phyloP scores from a whole-genome alignment of 2,797 vertebrate species.

The Betta splendens region DNA sequence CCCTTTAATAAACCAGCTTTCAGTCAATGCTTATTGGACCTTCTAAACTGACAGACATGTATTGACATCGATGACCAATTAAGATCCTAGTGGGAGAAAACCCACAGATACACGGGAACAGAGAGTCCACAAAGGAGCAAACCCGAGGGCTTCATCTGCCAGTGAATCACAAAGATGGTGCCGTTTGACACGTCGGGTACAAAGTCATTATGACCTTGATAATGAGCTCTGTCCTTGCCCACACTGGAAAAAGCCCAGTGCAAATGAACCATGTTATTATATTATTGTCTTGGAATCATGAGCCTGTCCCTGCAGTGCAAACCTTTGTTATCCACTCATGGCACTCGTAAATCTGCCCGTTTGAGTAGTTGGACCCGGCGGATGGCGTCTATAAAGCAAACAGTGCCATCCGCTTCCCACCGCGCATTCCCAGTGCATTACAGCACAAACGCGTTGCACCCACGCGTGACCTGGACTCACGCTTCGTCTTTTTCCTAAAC shows the following conservation, averaged over 20 bases:
- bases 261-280: slow-evolving; percentile 38
- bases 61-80: too few species aligned
- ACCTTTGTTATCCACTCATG: slow-evolving; percentile 6
- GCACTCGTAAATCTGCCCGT: slow-evolving; percentile 15
- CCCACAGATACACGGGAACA: too few species aligned
- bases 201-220: slow-evolving; percentile 15
- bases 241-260: background rate
- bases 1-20: background rate
- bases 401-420: slow-evolving; percentile 26
- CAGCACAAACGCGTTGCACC: background rate
- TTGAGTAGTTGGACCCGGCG: slow-evolving; percentile 19
- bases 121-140: too few species aligned
- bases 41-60: too few species aligned
- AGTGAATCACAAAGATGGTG: background rate
- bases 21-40: too few species aligned
- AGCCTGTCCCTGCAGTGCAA: slow-evolving; percentile 22
- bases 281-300: slow-evolving; percentile 17
- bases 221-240: background rate
- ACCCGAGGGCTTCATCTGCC: background rate
- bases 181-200: background rate
- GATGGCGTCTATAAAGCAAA: slow-evolving; percentile 6
- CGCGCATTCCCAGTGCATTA: slow-evolving; percentile 1
- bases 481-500: background rate
- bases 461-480: background rate
- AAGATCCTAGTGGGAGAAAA: too few species aligned